Percentiles rank a stretch among this genome's conserved stretches.
Conservation (phyloP, 2,888 invertebrate genomes). For the Dolichopus griseipennis region DNA sequence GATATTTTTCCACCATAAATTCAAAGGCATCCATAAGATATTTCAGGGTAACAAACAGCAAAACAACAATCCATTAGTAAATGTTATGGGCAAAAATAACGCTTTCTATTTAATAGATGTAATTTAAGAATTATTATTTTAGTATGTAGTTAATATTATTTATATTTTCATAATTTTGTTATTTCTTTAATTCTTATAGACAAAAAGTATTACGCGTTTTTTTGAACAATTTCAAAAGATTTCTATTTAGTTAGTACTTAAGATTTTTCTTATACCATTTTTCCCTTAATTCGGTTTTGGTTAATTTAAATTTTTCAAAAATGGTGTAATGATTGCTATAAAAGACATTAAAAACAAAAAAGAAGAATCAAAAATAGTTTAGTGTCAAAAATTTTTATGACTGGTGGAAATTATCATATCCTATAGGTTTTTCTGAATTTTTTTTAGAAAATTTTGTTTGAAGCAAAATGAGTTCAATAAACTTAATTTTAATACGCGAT, state of each 20-base stretch:
- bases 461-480: too few species aligned
- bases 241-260: too few species aligned
- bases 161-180: background rate
- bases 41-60: background rate
- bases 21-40: background rate
- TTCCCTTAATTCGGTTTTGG: background rate
- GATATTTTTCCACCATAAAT: too few species aligned
- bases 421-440: background rate
- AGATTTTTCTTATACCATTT: background rate
- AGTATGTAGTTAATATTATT: background rate
- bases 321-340: background rate
- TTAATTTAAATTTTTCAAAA: background rate
- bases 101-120: constrained; percentile 6
- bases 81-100: background rate
- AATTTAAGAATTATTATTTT: background rate
- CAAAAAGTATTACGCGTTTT: background rate
- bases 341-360: background rate
- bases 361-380: background rate
- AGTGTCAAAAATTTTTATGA: background rate
- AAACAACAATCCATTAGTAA: background rate
- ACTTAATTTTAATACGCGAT: too few species aligned
- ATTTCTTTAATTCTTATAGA: background rate
- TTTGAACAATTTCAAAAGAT: background rate
- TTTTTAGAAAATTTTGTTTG: too few species aligned
- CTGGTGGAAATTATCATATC: background rate